These are phyloP conservation scores for Zosterops pallidus DNA, from an alignment of 2,113 vertebrate species.

Conservation along the genomic window DNA sequence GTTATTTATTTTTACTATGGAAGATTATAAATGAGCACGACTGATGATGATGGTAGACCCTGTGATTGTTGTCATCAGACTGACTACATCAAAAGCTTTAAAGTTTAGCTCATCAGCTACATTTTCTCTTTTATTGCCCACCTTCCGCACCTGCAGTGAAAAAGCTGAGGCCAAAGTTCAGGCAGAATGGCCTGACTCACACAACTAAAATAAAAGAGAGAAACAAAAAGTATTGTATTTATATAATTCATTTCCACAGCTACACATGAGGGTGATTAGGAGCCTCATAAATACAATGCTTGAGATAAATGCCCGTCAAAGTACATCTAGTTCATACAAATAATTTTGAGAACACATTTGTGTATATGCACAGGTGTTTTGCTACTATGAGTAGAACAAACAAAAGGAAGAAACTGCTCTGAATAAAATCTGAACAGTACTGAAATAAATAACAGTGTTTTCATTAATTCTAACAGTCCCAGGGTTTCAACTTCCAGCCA, in stretches of 20 bases:
- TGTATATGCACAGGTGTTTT: background rate
- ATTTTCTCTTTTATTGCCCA: background rate
- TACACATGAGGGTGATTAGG: background rate
- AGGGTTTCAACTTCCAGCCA: background rate
- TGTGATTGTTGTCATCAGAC: background rate
- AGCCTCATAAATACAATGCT: background rate
- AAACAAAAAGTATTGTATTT: background rate
- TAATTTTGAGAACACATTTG: background rate
- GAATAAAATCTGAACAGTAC: background rate
- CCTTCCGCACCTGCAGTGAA: background rate
- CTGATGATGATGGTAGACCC: background rate
- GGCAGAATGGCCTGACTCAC: background rate
- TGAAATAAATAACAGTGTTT: background rate
- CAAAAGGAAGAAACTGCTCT: background rate
- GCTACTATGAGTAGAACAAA: background rate
- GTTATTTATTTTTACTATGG: background rate
- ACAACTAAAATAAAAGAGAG: background rate
- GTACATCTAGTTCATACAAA: background rate
- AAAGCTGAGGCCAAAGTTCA: conserved; percentile 13
- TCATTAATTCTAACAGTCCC: background rate
- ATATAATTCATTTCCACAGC: background rate
- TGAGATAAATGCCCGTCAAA: background rate
- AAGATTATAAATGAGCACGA: background rate
- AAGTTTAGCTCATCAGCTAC: background rate
- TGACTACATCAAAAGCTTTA: background rate